These are phyloP conservation scores for Hermodice carunculata DNA, from an alignment of 2,888 invertebrate genomes.

Conservation along the genomic window DNA sequence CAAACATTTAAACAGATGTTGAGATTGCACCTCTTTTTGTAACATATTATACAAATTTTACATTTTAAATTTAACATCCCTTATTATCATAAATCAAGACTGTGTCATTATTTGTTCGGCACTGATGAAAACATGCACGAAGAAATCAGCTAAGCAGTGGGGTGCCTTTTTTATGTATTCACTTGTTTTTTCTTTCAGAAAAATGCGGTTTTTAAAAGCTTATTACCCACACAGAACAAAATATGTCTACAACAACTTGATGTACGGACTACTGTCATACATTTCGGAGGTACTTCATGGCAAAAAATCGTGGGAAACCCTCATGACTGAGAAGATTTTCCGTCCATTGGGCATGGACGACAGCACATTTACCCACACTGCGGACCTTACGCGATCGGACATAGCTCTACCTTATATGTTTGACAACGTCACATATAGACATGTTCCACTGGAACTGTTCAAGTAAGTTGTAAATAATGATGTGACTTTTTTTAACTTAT, in stretches of 20 bases:
- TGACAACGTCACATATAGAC: conserved; percentile 5
- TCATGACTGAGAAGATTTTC: conserved; percentile 50
- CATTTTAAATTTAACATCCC: too few relatives aligned
- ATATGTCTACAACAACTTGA: conserved; percentile 57
- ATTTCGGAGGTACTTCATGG: conserved; percentile 54
- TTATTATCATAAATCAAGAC: too few relatives aligned
- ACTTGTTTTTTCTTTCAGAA: too few relatives aligned
- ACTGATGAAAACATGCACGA: too few relatives aligned
- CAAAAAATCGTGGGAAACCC: conserved; percentile 55
- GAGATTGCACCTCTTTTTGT: too few relatives aligned
- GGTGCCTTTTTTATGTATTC: too few relatives aligned
- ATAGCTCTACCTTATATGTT: conserved; percentile 43
- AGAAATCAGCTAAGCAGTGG: too few relatives aligned
- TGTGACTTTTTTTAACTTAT: too few relatives aligned
- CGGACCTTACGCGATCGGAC: conserved; percentile 36
- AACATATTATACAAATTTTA: too few relatives aligned
- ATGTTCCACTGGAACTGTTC: conserved; percentile 18
- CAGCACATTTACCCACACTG: conserved; percentile 50
- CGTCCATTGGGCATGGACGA: conserved; percentile 55
- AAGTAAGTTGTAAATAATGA: conserved; percentile 23
- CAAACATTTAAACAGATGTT: too few relatives aligned
- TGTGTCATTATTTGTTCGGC: too few relatives aligned
- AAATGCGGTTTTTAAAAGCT: conserved; percentile 34
- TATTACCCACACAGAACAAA: conserved; percentile 49
- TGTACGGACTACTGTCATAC: conserved; percentile 57